Base-by-base conservation (phyloP, 1,140 invertebrate genomes). In the Phthorimaea operculella region DNA sequence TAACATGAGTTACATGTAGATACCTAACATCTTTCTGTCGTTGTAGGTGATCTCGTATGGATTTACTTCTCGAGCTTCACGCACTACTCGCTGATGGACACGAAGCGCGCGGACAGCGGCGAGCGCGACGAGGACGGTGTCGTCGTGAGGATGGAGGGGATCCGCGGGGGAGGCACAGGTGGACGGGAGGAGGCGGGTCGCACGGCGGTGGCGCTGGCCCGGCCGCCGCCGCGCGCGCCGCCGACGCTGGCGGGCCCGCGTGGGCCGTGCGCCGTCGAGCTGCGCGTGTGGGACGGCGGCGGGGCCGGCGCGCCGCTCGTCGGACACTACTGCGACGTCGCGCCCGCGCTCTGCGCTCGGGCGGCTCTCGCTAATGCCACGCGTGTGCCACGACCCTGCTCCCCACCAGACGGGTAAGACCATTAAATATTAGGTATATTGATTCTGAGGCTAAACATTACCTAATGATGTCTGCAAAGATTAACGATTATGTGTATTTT, bases 11-110 rank as follows among this genome's bases (percentile, higher is more conserved):
- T 28, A 28, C 21, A 28, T 4, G 6, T 28, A 28, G 21, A 28
- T 28, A 28, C 2, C 21, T 4, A 28, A 28, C 21, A 28, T 28
- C 6, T 4, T 28, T 28, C 18, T 48, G 16, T 33, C 48, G 18
- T 58, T 39, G 0, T 60, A 86, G 90, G 90, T 50, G 94, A 96
- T 69, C 86, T 92, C 21, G 90, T 96, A 15, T 96, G 95, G 94
- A 87, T 96, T 39, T 95, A 94, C 74, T 96, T 96, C 74, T 81
- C 93, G 49, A 94, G 92, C 51, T 95, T 94, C 79, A 90, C 90
- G 50, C 91, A 93, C 60, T 88, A 91, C 60, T 91, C 92, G 55
- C 75, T 92, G 50, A 87, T 88, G 63, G 88, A 87, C 58, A 79
- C 76, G 54, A 81, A 85, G 49, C 80, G 88, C 42, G 69, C 61